A percentile compares a stretch with the other conserved stretches of the same genome.
Conservation (phyloP, 2,888 invertebrate species). For the Theodoxus fluviatilis region DNA sequence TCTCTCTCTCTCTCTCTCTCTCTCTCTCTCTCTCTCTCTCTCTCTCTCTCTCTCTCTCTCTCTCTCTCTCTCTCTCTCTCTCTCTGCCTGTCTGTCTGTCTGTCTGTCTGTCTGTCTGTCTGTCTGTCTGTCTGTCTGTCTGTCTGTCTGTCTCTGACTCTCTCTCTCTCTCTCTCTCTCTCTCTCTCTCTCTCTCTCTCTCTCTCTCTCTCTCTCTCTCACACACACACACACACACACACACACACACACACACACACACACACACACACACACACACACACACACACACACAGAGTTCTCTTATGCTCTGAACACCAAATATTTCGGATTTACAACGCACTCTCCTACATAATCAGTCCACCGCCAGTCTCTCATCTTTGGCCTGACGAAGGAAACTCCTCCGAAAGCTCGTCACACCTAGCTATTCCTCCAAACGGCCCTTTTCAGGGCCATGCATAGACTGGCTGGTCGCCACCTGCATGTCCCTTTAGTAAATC, state of each 20-base stretch:
- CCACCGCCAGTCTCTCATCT: no score
- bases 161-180: not conserved
- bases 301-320: no score
- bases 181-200: not conserved
- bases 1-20: slow-evolving; percentile 3
- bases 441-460: no score
- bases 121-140: slow-evolving; percentile 27
- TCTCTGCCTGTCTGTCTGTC: slow-evolving; percentile 25
- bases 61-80: slow-evolving; percentile 22
- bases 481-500: no score
- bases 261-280: slow-evolving; percentile 23
- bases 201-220: not conserved
- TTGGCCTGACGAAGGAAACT: no score
- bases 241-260: slow-evolving; percentile 21
- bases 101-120: slow-evolving; percentile 27
- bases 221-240: not conserved
- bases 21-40: slow-evolving; percentile 21
- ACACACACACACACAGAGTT: slow-evolving; percentile 10
- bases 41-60: slow-evolving; percentile 20
- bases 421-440: no score
- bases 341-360: not conserved
- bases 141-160: not conserved
- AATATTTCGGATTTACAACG: not conserved
- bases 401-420: no score
- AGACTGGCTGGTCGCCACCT: not conserved